Percentiles rank a stretch among this genome's conserved stretches.
Evolutionary conservation across 2,113 vertebrate genomes (phyloP).

Genomic region (Agapornis roseicollis): DNA sequence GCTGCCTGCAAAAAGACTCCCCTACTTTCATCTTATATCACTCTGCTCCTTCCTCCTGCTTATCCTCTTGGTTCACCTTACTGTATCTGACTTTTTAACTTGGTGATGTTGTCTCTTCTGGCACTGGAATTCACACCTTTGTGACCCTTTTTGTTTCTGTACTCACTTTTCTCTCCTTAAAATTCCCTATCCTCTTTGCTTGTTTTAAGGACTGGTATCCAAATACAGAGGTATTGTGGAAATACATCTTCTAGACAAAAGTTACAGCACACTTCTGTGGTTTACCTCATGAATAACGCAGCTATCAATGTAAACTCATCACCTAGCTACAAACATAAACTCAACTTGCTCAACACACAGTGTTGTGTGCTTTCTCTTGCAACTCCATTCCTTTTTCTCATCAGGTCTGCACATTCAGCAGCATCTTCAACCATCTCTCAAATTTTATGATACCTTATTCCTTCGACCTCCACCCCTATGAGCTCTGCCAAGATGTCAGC

Average conservation of each 20-base stretch:
- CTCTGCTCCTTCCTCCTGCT: background rate
- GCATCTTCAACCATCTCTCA: background rate
- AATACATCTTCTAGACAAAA: background rate
- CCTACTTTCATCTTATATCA: background rate
- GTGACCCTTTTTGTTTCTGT: background rate
- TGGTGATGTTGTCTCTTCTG: background rate
- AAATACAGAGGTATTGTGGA: background rate
- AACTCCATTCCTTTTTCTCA: background rate
- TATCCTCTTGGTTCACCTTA: background rate
- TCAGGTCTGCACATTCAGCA: background rate
- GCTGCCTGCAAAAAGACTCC: background rate
- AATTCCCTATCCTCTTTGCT: background rate
- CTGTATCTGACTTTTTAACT: background rate
- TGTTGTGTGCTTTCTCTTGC: background rate
- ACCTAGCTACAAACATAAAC: background rate
- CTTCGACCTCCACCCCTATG: background rate
- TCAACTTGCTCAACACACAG: background rate
- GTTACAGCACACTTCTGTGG: background rate
- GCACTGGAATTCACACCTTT: background rate
- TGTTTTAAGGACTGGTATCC: background rate
- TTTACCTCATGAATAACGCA: background rate
- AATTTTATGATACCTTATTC: background rate
- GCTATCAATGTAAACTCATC: background rate
- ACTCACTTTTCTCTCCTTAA: background rate
- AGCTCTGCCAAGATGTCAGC: background rate